Conservation (phyloP, 2,113 vertebrate genomes). For the Mus pahari region DNA sequence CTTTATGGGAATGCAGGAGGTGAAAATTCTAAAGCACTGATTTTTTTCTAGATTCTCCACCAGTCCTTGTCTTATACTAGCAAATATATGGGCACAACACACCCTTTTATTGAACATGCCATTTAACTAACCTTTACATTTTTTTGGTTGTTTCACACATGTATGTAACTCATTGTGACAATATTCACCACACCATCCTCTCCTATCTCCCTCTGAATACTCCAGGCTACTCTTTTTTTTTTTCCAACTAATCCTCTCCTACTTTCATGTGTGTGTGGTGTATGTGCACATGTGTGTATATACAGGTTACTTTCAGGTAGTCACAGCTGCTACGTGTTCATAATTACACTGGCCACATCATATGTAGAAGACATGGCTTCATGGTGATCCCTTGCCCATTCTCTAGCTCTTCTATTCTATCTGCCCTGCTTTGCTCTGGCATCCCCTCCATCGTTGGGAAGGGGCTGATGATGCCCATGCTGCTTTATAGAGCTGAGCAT, state of each 20-base stretch:
- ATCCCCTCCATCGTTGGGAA: neutral
- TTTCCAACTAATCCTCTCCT: too few species aligned
- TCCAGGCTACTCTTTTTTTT: neutral
- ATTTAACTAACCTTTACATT: too few species aligned
- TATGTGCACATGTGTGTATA: neutral
- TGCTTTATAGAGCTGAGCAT: neutral
- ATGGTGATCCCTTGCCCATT: too few species aligned
- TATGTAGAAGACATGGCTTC: neutral
- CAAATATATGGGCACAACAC: neutral
- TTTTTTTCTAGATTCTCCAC: slow-evolving; percentile 4
- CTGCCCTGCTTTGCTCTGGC: too few species aligned
- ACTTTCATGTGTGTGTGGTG: neutral
- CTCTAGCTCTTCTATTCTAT: neutral
- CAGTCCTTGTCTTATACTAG: neutral
- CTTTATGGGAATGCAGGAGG: neutral
- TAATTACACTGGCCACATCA: neutral
- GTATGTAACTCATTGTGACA: neutral
- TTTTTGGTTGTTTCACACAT: neutral
- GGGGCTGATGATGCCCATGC: neutral
- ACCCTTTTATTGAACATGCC: neutral
- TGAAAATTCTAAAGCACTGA: neutral
- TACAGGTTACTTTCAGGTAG: neutral
- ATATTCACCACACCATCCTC: too few species aligned
- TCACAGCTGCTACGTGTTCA: neutral
- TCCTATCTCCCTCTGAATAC: too few species aligned